A percentile compares a stretch with the other conserved stretches of the same genome.
Conservation (phyloP, 2,113 vertebrate genomes). For the Numenius arquata region DNA sequence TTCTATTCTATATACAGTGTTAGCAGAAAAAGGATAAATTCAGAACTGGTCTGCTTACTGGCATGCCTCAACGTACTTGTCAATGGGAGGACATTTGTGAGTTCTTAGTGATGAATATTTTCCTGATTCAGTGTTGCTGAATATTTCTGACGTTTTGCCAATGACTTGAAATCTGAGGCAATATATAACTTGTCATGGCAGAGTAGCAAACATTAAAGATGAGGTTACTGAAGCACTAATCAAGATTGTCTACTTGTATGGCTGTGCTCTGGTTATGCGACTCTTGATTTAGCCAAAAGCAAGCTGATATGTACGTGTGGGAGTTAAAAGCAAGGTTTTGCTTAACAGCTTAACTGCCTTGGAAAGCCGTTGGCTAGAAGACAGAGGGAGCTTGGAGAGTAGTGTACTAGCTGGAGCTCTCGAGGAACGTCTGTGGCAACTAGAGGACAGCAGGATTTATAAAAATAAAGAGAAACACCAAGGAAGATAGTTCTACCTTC, state of each 20-base stretch:
- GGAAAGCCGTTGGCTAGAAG: not conserved
- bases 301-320: not conserved
- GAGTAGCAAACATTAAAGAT: not conserved
- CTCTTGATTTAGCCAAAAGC: not conserved
- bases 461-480: not conserved
- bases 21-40: not conserved
- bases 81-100: accelerated
- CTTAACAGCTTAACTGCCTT: not conserved
- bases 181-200: not conserved
- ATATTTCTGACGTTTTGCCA: not conserved
- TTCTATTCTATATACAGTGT: not conserved
- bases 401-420: not conserved
- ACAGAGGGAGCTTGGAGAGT: not conserved
- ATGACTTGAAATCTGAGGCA: not conserved
- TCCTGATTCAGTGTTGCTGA: not conserved
- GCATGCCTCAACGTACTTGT: not conserved
- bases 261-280: not conserved
- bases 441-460: not conserved
- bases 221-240: not conserved
- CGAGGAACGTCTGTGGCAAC: not conserved
- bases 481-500: not conserved
- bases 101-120: not conserved
- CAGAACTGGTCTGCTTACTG: not conserved
- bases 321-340: not conserved
- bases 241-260: not conserved